phyloP scores from a whole-genome alignment of 2,113 vertebrate genomes.

The Xerus inauris region DNA sequence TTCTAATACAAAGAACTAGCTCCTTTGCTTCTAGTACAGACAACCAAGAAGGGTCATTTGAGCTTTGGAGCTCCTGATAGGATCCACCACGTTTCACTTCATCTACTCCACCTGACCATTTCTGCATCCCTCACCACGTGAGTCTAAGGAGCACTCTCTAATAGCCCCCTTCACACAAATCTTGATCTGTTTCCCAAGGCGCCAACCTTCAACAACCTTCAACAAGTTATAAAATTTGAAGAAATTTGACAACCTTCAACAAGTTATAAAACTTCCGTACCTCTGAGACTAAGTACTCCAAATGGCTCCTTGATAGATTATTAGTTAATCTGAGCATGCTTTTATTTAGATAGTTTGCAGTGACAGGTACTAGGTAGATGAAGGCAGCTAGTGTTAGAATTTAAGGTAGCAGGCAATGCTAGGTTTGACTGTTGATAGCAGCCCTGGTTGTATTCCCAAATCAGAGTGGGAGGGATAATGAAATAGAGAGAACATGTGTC shows the following conservation, averaged over 20 bases:
- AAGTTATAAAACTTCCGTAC: neutral
- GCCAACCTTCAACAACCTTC: neutral
- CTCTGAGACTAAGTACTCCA: neutral
- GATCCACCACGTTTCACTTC: accelerated
- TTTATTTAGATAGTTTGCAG: neutral
- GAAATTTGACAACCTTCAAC: neutral
- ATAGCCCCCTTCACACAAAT: neutral
- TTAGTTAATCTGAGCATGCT: neutral
- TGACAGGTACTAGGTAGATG: neutral
- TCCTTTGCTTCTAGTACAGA: neutral
- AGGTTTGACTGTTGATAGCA: neutral
- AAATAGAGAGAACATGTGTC: neutral
- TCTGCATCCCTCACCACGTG: no score
- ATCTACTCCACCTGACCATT: accelerated
- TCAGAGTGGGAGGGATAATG: neutral
- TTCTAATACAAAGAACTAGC: neutral
- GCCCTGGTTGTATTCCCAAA: neutral
- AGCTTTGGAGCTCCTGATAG: neutral
- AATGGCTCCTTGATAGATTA: neutral
- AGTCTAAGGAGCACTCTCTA: neutral
- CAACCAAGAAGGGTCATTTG: neutral
- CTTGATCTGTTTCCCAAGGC: neutral
- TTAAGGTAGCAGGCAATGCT: neutral
- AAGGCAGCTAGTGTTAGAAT: neutral
- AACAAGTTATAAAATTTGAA: neutral